Conservation (phyloP, 2,888 invertebrate genomes). For the Hirtodrosophila duncani region DNA sequence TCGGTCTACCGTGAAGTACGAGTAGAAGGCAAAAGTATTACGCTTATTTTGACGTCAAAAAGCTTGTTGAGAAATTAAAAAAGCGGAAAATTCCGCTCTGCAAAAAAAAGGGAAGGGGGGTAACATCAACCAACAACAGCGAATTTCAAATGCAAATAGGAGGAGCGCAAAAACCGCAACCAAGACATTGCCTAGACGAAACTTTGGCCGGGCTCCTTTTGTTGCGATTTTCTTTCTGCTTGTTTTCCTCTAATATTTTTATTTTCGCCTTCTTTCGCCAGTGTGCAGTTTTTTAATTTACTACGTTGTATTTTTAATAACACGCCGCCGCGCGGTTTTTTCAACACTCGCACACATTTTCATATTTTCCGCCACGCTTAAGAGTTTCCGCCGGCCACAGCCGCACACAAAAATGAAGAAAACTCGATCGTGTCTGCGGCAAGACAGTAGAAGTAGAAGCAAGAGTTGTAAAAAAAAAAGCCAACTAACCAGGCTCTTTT, state of each 20-base stretch:
- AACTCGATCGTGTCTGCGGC: conserved; percentile 58
- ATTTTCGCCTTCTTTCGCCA: conserved; percentile 1
- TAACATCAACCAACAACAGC: no score
- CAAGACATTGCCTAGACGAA: conserved; percentile 31
- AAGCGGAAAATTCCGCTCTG: conserved; percentile 55
- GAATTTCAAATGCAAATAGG: conserved; percentile 27
- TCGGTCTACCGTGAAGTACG: conserved; percentile 25
- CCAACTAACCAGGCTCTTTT: conserved; percentile 51
- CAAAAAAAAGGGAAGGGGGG: conserved; percentile 19
- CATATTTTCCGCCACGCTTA: conserved; percentile 39
- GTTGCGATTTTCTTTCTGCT: conserved; percentile 53
- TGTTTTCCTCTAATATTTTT: conserved; percentile 38
- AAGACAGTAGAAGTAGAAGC: neutral
- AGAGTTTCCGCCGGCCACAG: conserved; percentile 38
- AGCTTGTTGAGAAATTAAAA: conserved; percentile 65
- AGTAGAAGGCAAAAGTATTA: conserved; percentile 68
- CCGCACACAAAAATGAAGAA: conserved; percentile 52
- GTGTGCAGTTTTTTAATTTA: conserved; percentile 46
- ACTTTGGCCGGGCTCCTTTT: conserved; percentile 26
- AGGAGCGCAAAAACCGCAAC: conserved; percentile 31
- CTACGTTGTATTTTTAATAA: conserved; percentile 60
- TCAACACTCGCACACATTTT: conserved; percentile 32
- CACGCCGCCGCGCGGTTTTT: conserved; percentile 15
- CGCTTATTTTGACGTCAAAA: conserved; percentile 68
- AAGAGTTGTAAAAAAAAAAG: conserved; percentile 13